A percentile compares a stretch with the other conserved stretches of the same genome.
phyloP scores from a whole-genome alignment of 2,888 invertebrate species.

The Leucophora obtusa region DNA sequence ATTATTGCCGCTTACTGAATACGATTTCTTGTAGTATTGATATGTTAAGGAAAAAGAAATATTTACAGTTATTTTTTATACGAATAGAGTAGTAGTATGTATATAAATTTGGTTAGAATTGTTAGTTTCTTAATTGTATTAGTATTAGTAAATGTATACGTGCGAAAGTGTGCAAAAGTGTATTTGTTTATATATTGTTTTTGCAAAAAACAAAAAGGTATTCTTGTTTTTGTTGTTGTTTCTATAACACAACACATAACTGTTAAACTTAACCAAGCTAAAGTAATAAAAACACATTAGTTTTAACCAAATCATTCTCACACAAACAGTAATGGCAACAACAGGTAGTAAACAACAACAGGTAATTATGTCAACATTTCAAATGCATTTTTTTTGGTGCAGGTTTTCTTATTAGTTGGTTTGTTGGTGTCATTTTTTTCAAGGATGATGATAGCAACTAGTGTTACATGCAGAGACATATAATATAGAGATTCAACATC shows the following conservation, averaged over 20 bases:
- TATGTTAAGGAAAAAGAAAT: conserved; percentile 41
- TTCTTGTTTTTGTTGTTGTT: conserved; percentile 20
- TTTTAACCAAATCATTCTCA: neutral
- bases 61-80: conserved; percentile 46
- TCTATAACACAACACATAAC: conserved; percentile 38
- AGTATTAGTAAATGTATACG: neutral
- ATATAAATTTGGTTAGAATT: conserved; percentile 3
- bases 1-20: conserved; percentile 24
- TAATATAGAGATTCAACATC: no score
- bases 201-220: neutral
- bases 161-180: neutral
- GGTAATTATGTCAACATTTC: conserved; percentile 60
- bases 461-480: conserved; percentile 13
- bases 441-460: neutral
- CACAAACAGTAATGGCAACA: conserved; percentile 16
- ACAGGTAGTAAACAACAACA: conserved; percentile 57
- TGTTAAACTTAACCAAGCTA: conserved; percentile 46
- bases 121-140: neutral
- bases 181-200: no score
- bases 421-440: conserved; percentile 42
- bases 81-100: neutral
- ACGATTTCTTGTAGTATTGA: conserved; percentile 25
- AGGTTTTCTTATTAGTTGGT: conserved; percentile 27
- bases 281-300: neutral
- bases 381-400: conserved; percentile 55